These are phyloP conservation scores for Dryas iulia DNA, from an alignment of 1,140 invertebrate species.

Conservation along the genomic window DNA sequence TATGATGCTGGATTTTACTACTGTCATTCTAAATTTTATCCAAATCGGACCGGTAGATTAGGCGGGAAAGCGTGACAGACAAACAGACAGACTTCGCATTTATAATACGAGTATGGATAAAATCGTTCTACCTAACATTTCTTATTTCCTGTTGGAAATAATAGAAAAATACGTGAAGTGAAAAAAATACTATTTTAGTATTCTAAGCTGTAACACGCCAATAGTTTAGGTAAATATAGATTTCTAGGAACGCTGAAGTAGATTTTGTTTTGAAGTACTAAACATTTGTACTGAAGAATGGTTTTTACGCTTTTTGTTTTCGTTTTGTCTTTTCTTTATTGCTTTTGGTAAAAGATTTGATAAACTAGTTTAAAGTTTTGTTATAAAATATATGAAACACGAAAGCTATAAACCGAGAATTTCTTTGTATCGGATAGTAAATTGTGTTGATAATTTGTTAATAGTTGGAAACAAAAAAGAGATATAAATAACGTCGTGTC, in stretches of 20 bases:
- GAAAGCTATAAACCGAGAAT: not conserved
- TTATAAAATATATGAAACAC: not conserved
- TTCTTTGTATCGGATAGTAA: not conserved
- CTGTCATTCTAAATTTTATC: too few relatives aligned
- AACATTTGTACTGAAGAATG: not conserved
- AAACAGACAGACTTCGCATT: too few relatives aligned
- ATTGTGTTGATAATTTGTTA: not conserved
- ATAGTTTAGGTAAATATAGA: not conserved
- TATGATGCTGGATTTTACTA: too few relatives aligned
- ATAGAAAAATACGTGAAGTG: too few relatives aligned
- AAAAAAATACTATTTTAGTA: too few relatives aligned
- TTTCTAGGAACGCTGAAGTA: not conserved
- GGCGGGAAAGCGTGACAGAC: too few relatives aligned
- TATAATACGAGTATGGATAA: too few relatives aligned
- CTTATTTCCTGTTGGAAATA: too few relatives aligned
- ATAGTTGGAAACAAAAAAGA: too few relatives aligned
- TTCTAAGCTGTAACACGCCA: conserved; percentile 6
- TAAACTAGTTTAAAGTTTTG: not conserved
- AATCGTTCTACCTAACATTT: too few relatives aligned
- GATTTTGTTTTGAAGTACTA: conserved; percentile 3
- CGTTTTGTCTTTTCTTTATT: not conserved
- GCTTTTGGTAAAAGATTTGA: not conserved
- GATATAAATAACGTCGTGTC: too few relatives aligned
- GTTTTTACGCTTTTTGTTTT: not conserved
- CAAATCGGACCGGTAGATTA: too few relatives aligned